Percentiles rank a stretch among this genome's conserved stretches.
Conservation (phyloP, 2,113 vertebrate species). For the Prunella fulvescens region DNA sequence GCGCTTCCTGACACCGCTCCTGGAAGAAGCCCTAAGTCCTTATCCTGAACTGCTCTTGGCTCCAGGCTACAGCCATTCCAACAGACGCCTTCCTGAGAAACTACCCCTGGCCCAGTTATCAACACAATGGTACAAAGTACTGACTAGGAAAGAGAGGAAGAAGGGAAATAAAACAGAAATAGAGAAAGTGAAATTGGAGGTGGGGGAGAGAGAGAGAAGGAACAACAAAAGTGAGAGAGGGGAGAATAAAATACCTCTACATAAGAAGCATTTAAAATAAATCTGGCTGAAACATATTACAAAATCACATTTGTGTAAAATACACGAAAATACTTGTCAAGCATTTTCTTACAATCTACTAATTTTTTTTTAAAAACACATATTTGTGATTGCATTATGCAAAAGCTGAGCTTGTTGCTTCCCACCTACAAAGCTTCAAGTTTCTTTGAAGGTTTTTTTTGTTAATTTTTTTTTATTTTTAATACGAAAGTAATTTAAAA, state of each 20-base stretch:
- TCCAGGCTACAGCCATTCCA: slow-evolving; percentile 61
- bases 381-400: slow-evolving; percentile 90
- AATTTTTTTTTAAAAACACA: slow-evolving; percentile 74
- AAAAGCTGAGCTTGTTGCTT: slow-evolving; percentile 83
- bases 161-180: slow-evolving; percentile 30
- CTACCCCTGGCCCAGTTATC: slow-evolving; percentile 85
- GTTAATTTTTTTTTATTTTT: slow-evolving; percentile 36
- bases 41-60: slow-evolving; percentile 61
- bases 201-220: not conserved
- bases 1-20: slow-evolving; percentile 40
- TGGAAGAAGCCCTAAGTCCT: slow-evolving; percentile 54
- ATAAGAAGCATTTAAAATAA: slow-evolving; percentile 86
- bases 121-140: slow-evolving; percentile 78
- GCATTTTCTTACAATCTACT: slow-evolving; percentile 86
- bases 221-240: not conserved
- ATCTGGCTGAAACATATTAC: slow-evolving; percentile 88
- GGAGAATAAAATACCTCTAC: slow-evolving; percentile 74
- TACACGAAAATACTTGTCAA: slow-evolving; percentile 88
- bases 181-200: not conserved
- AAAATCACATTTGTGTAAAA: slow-evolving; percentile 94
- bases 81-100: slow-evolving; percentile 78
- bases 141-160: slow-evolving; percentile 74
- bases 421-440: slow-evolving; percentile 90
- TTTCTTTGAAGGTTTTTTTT: slow-evolving; percentile 79
- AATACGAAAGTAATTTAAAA: slow-evolving; percentile 74